These are phyloP conservation scores for Eulemur macaco DNA, from an alignment of 2,113 vertebrate species.

Conservation along the genomic window DNA sequence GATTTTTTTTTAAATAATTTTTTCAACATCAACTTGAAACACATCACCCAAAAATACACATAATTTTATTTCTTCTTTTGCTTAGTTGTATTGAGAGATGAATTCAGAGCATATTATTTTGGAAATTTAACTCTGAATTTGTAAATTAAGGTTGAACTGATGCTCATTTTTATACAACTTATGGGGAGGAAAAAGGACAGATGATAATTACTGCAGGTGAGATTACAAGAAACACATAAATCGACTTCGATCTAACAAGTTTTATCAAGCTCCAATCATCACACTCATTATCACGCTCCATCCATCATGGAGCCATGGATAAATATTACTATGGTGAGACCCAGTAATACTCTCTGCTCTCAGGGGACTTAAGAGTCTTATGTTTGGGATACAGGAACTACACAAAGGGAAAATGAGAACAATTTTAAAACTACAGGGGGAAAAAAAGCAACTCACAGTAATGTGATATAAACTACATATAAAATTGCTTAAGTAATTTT, in stretches of 20 bases:
- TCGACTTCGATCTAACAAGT: constrained; percentile 42
- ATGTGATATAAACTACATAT: not conserved
- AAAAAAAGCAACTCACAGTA: not conserved
- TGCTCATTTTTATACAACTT: not conserved
- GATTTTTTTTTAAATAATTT: not conserved
- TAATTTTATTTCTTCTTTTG: constrained; percentile 25
- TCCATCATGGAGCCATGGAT: not conserved
- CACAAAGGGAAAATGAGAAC: not conserved
- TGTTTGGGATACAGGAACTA: constrained; percentile 11
- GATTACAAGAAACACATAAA: constrained; percentile 11
- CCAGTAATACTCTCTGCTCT: not conserved
- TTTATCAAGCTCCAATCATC: not conserved
- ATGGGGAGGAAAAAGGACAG: not conserved
- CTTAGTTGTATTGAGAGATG: not conserved
- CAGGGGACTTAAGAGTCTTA: not conserved
- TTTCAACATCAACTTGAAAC: not conserved
- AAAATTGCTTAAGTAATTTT: not conserved
- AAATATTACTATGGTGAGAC: constrained; percentile 23
- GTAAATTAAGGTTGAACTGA: not conserved
- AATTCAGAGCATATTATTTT: constrained; percentile 29
- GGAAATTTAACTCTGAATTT: constrained; percentile 15
- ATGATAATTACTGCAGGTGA: not conserved
- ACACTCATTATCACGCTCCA: not conserved
- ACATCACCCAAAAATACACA: not conserved
- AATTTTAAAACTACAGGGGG: not conserved